A percentile compares a stretch with the other conserved stretches of the same genome.
Evolutionary conservation across 2,113 vertebrate species (phyloP).

Genomic region (Callipepla californica): DNA sequence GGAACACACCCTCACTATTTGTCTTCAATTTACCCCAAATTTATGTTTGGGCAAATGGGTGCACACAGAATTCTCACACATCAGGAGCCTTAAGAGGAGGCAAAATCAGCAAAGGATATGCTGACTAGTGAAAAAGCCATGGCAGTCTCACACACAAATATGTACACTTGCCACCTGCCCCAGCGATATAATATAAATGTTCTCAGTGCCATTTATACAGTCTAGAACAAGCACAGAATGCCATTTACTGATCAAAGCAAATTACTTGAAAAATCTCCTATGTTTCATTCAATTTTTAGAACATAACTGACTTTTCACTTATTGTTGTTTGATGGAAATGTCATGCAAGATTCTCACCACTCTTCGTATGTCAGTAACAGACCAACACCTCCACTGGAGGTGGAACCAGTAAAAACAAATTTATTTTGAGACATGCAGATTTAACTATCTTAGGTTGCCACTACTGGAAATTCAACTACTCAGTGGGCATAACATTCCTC

Average conservation of each 20-base stretch:
- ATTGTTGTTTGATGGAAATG: background rate
- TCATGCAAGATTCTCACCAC: background rate
- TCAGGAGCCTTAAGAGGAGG: background rate
- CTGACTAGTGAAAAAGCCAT: background rate
- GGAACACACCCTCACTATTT: background rate
- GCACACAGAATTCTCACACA: background rate
- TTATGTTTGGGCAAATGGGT: background rate
- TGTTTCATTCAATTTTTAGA: slow-evolving; percentile 19
- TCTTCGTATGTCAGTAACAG: background rate
- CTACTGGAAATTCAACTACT: background rate
- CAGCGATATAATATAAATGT: background rate
- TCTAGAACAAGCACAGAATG: background rate
- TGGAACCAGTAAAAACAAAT: background rate
- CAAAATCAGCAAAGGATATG: background rate
- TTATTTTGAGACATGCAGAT: background rate
- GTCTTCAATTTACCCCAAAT: background rate
- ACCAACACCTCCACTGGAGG: rapidly evolving
- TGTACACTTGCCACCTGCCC: background rate
- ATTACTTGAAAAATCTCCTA: background rate
- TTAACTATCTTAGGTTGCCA: background rate
- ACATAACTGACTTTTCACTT: background rate
- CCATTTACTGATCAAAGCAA: slow-evolving; percentile 33
- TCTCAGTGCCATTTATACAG: background rate
- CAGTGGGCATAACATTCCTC: background rate
- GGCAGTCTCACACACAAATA: background rate